phyloP scores from a whole-genome alignment of 2,888 invertebrate species.

The Mechanitis messenoides region DNA sequence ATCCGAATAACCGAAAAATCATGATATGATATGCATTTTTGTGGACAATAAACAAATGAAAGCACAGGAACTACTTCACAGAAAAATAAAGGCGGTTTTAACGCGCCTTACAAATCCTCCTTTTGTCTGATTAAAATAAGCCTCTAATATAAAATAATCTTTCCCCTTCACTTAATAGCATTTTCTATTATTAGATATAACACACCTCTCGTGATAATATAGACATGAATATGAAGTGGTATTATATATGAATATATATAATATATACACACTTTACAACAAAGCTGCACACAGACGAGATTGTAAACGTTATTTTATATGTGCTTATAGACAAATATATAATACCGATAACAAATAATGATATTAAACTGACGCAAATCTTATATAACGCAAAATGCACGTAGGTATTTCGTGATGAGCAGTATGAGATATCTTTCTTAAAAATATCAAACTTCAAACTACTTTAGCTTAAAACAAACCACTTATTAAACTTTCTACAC shows the following conservation, averaged over 20 bases:
- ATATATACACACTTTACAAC: background rate
- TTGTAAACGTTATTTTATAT: constrained; percentile 24
- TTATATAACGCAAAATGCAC: constrained; percentile 1
- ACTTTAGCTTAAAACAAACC: background rate
- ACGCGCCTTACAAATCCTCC: constrained; percentile 15
- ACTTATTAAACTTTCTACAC: constrained; percentile 37
- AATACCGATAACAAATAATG: constrained; percentile 44
- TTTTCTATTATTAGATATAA: too few species aligned
- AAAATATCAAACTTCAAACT: background rate
- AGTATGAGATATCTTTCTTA: background rate
- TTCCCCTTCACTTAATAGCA: background rate
- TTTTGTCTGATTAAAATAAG: constrained; percentile 3
- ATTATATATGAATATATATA: background rate
- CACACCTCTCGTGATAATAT: too few species aligned
- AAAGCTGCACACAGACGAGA: constrained; percentile 11
- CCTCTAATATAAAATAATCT: background rate
- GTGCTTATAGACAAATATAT: constrained; percentile 23
- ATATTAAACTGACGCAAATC: constrained; percentile 27
- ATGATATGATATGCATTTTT: constrained; percentile 44
- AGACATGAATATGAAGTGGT: too few species aligned
- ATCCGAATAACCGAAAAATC: constrained; percentile 37
- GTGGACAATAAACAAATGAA: constrained; percentile 38
- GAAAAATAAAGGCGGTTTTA: constrained; percentile 52
- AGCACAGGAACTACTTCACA: constrained; percentile 50
- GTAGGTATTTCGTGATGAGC: background rate